A percentile compares a stretch with the other conserved stretches of the same genome.
Conservation (phyloP, 2,797 vertebrate genomes). For the Epinephelus coioides region DNA sequence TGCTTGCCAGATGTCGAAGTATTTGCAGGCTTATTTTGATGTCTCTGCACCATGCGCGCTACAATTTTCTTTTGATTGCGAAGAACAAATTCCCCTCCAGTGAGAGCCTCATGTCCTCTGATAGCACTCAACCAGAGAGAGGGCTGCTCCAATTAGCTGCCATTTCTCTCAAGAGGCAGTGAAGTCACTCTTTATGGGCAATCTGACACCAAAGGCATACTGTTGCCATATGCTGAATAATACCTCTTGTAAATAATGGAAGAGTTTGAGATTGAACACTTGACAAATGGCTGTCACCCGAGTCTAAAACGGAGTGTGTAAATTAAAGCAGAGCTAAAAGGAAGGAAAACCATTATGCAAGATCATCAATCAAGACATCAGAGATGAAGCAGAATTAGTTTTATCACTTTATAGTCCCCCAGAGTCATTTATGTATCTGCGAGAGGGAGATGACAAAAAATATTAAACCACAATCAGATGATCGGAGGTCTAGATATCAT, state of each 20-base stretch:
- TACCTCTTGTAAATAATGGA: conserved; percentile 80
- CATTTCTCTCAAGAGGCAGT: conserved; percentile 81
- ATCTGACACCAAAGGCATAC: conserved; percentile 79
- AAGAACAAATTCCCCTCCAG: conserved; percentile 76
- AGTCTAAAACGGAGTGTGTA: conserved; percentile 60
- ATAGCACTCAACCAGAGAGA: conserved; percentile 78
- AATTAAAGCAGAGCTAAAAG: conserved; percentile 66
- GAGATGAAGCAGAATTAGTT: conserved; percentile 68
- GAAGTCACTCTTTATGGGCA: conserved; percentile 80
- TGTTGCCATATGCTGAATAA: conserved; percentile 81
- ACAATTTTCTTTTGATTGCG: conserved; percentile 84
- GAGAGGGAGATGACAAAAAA: conserved; percentile 69
- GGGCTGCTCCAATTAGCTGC: conserved; percentile 83
- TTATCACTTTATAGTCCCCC: conserved; percentile 65
- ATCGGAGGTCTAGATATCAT: conserved; percentile 51
- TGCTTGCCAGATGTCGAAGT: conserved; percentile 65
- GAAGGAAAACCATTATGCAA: conserved; percentile 49
- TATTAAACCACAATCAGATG: conserved; percentile 64
- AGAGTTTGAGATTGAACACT: conserved; percentile 67
- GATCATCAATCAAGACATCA: conserved; percentile 61
- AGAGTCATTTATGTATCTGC: conserved; percentile 55
- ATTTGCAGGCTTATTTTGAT: conserved; percentile 68
- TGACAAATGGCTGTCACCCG: conserved; percentile 66
- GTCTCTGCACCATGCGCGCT: conserved; percentile 61
- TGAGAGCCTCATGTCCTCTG: conserved; percentile 72